Evolutionary conservation across 2,888 invertebrate genomes (phyloP), one percentile per base, ranked within the genome.

Genomic region (Oscheius sp.): DNA sequence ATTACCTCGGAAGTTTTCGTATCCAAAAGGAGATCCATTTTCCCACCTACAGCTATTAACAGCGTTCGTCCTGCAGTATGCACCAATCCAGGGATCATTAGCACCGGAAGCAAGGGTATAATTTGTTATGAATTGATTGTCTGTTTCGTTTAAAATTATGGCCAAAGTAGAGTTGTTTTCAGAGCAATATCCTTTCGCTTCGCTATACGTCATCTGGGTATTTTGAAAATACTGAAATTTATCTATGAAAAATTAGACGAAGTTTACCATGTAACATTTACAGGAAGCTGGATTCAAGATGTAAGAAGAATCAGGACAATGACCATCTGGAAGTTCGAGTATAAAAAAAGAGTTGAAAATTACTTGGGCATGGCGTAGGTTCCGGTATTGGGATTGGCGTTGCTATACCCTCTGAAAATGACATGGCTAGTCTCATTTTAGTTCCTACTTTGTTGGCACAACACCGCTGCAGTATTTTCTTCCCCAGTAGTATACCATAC

Each of bases 201-300:
- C 49, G 49, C 13, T 49, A 18, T 49, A 49, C 16, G 13, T 49
- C 18, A 3, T 18, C 5, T n/a, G 13, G 5, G 6, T 5, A 3
- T 13, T n/a, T 49, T 16, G 6, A 49, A n/a, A 49, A 13, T 49
- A 49, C 5, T 49, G 13, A n/a, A 49, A 43, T 12, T 12, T 43
- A 43, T 12, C 13, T 12, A n/a, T n/a, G n/a, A n/a, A n/a, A n/a
- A n/a, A n/a, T n/a, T n/a, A n/a, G n/a, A n/a, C n/a, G n/a, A n/a
- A n/a, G 13, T 21, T 55, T 55, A 55, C 55, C 25, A 2, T 23
- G 25, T 55, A 55, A 25, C 55, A 55, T 23, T 55, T 55, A 25
- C 55, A 55, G 13, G 21, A 6, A 12, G 7, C 13, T 3, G 13
- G 21, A 25, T 13, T 49, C 16, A n/a, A n/a, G 5, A 13, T 49